A percentile compares a stretch with the other conserved stretches of the same genome.
These are phyloP conservation scores for Alexandromys fortis DNA, from an alignment of 2,113 vertebrate species.

Conservation along the genomic window DNA sequence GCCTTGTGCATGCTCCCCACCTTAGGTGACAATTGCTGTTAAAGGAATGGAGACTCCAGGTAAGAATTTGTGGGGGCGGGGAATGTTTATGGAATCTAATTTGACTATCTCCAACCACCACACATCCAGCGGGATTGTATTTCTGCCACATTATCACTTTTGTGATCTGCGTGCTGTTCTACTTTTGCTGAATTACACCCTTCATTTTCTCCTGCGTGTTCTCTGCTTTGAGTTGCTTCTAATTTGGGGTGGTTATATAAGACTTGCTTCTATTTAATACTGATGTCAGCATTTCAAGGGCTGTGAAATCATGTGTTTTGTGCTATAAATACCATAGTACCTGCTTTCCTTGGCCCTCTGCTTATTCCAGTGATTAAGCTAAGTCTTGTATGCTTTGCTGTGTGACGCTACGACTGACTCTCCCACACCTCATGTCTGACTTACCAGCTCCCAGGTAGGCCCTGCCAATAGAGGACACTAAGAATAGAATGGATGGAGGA, in stretches of 20 bases:
- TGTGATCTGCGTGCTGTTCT: constrained; percentile 87
- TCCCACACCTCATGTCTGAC: background rate
- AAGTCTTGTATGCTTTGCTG: background rate
- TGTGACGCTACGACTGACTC: background rate
- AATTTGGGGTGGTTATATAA: constrained; percentile 92
- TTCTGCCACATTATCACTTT: constrained; percentile 90
- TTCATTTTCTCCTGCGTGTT: constrained; percentile 89
- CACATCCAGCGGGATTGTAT: constrained; percentile 82
- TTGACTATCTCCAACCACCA: constrained; percentile 84
- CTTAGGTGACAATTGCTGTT: background rate
- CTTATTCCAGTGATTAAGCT: constrained; percentile 56
- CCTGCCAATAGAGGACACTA: background rate
- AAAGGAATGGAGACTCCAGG: constrained; percentile 87
- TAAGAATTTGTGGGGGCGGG: constrained; percentile 86
- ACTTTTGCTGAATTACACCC: constrained; percentile 86
- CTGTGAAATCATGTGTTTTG: constrained; percentile 95
- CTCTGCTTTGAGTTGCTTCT: constrained; percentile 90
- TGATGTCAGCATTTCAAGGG: constrained; percentile 93
- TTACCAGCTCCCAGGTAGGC: background rate
- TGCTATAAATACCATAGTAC: constrained; percentile 92
- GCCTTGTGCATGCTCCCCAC: background rate
- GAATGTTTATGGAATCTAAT: constrained; percentile 86
- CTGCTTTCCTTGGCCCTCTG: constrained; percentile 92
- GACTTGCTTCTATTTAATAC: constrained; percentile 93
- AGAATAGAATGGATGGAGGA: background rate